Evolutionary conservation across 2,797 vertebrate genomes (phyloP).

Genomic region (Myripristis murdjan): DNA sequence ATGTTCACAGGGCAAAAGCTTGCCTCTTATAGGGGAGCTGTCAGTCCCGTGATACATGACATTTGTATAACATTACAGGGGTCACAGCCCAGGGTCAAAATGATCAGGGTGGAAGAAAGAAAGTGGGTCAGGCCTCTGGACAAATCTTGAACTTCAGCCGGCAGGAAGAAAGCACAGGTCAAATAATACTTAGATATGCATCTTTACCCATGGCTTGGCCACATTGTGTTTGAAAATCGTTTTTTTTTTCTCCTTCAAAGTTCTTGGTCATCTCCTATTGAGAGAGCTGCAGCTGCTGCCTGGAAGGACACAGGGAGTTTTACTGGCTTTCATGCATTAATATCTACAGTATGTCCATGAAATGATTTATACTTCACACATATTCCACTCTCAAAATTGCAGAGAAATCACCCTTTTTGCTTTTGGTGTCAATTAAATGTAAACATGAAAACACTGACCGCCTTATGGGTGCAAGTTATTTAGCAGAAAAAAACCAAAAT

Average conservation of each 20-base stretch:
- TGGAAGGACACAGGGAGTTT: constrained; percentile 34
- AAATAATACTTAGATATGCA: constrained; percentile 68
- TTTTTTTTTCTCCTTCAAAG: constrained; percentile 35
- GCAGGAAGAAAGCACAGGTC: constrained; percentile 68
- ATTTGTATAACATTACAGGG: constrained; percentile 79
- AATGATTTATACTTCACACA: constrained; percentile 8
- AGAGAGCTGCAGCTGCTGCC: constrained; percentile 43
- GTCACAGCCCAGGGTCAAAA: constrained; percentile 64
- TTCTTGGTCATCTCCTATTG: constrained; percentile 41
- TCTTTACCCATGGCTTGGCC: constrained; percentile 61
- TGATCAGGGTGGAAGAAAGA: constrained; percentile 52
- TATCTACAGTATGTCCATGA: background rate
- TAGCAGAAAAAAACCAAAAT: constrained; percentile 26
- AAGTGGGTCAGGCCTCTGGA: constrained; percentile 57
- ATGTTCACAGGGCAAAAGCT: constrained; percentile 46
- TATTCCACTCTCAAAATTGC: background rate
- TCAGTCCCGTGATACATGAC: constrained; percentile 69
- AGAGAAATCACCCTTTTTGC: background rate
- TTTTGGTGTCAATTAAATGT: background rate
- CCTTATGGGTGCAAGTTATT: background rate
- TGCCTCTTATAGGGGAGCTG: constrained; percentile 46
- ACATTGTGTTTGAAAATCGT: constrained; percentile 54
- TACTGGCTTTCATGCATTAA: constrained; percentile 8
- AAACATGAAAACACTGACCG: background rate
- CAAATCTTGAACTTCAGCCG: constrained; percentile 75